Percentiles rank a stretch among this genome's conserved stretches.
Conservation (phyloP, 2,888 invertebrate species). For the Lamproptera curius region DNA sequence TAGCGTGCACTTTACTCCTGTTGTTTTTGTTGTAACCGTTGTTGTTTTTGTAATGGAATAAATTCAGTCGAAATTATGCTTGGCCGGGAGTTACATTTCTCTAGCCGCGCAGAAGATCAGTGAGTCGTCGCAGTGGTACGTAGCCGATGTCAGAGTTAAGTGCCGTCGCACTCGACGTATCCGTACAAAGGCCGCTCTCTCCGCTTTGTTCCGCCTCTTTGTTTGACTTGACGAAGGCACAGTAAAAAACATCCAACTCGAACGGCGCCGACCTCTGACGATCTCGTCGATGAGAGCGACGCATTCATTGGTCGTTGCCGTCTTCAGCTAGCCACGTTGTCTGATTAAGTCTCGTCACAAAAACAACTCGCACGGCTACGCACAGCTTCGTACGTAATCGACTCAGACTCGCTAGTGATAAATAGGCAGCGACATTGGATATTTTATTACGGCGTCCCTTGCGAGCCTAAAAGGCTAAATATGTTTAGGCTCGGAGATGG, state of each 20-base stretch:
- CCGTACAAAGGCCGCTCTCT: slow-evolving; percentile 70
- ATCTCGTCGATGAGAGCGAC: slow-evolving; percentile 33
- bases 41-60: neutral
- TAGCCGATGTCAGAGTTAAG: slow-evolving; percentile 63
- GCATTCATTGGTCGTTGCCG: slow-evolving; percentile 36
- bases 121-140: slow-evolving; percentile 29
- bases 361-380: too few species aligned
- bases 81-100: neutral
- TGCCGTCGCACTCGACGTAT: slow-evolving; percentile 59
- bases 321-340: slow-evolving; percentile 20
- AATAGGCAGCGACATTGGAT: too few species aligned
- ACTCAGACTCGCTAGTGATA: too few species aligned
- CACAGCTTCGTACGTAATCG: too few species aligned
- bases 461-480: slow-evolving; percentile 8
- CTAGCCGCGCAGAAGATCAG: slow-evolving; percentile 13
- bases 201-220: slow-evolving; percentile 73
- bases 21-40: too few species aligned
- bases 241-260: slow-evolving; percentile 52
- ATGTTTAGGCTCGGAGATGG: slow-evolving; percentile 30
- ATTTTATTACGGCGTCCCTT: neutral
- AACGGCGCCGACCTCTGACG: slow-evolving; percentile 34
- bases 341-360: neutral
- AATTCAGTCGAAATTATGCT: neutral
- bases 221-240: slow-evolving; percentile 62
- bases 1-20: too few species aligned